Evolutionary conservation across 2,797 vertebrate genomes (phyloP).

Genomic region (Urocyon cinereoargenteus): DNA sequence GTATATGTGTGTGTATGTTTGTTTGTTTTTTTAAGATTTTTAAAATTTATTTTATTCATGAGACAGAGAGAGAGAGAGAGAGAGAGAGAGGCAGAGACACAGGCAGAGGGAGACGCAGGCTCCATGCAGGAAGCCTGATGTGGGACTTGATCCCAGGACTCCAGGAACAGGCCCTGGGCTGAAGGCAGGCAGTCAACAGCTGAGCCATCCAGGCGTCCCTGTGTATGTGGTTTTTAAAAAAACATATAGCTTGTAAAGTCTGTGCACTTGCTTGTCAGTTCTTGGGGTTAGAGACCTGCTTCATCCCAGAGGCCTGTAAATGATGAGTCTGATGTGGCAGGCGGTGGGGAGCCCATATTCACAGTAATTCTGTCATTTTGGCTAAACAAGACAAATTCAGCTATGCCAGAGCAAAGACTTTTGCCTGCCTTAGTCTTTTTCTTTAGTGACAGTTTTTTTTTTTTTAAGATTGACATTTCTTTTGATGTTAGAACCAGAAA

Average conservation of each 20-base stretch:
- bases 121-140: too few relatives aligned
- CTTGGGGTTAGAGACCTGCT: not conserved
- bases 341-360: not conserved
- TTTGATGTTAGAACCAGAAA: constrained; percentile 46
- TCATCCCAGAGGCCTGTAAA: constrained; percentile 17
- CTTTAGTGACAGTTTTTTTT: not conserved
- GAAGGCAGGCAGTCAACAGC: too few relatives aligned
- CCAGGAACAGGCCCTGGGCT: too few relatives aligned
- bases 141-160: too few relatives aligned
- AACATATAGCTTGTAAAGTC: not conserved
- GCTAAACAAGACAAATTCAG: constrained; percentile 30
- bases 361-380: constrained; percentile 14
- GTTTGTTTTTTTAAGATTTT: not conserved
- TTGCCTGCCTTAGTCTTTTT: constrained; percentile 25
- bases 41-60: too few relatives aligned
- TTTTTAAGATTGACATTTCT: not conserved
- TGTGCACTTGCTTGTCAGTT: not conserved
- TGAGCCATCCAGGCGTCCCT: too few relatives aligned
- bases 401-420: constrained; percentile 36
- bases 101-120: too few relatives aligned
- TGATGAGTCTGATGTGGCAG: not conserved
- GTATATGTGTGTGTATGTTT: not conserved
- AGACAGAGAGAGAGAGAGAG: too few relatives aligned
- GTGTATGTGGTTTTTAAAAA: not conserved
- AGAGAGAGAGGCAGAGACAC: too few relatives aligned